These are phyloP conservation scores for Anthopleura xanthogrammica DNA, from an alignment of 92 coral and sea anemone species.

Conservation along the genomic window DNA sequence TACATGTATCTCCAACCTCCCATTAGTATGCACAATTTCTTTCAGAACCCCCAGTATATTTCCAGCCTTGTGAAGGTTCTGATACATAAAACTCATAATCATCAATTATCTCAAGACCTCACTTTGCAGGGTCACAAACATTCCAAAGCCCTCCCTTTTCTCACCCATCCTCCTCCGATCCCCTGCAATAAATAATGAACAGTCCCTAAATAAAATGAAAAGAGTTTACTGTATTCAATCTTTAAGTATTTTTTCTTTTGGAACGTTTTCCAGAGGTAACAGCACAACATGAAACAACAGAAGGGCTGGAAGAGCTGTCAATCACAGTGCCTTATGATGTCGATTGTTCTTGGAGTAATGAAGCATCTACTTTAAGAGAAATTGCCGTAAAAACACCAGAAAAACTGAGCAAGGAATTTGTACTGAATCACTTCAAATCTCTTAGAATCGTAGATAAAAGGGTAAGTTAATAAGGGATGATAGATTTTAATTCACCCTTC, in stretches of 20 bases:
- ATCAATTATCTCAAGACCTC: no score
- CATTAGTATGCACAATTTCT: no score
- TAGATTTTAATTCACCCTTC: neutral
- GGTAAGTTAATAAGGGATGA: conserved; percentile 42
- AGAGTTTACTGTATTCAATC: no score
- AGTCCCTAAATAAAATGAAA: no score
- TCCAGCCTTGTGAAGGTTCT: no score
- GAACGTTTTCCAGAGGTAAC: conserved; percentile 38
- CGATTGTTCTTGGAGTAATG: conserved; percentile 94
- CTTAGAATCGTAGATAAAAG: conserved; percentile 96
- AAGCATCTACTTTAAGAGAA: conserved; percentile 80
- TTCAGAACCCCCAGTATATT: no score
- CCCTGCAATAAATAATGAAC: no score
- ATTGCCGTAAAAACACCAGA: conserved; percentile 91
- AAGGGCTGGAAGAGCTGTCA: conserved; percentile 81
- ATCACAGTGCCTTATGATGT: conserved; percentile 77
- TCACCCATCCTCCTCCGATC: no score
- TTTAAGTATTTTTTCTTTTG: neutral
- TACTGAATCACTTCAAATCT: conserved; percentile 85
- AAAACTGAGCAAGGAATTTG: conserved; percentile 67
- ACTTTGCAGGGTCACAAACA: no score
- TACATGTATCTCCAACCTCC: no score
- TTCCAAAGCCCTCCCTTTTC: no score
- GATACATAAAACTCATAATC: no score
- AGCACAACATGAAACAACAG: conserved; percentile 78